Evolutionary conservation across 2,113 vertebrate species (phyloP), one percentile per base, ranked within the genome.

Genomic region (Scytalopus superciliaris): DNA sequence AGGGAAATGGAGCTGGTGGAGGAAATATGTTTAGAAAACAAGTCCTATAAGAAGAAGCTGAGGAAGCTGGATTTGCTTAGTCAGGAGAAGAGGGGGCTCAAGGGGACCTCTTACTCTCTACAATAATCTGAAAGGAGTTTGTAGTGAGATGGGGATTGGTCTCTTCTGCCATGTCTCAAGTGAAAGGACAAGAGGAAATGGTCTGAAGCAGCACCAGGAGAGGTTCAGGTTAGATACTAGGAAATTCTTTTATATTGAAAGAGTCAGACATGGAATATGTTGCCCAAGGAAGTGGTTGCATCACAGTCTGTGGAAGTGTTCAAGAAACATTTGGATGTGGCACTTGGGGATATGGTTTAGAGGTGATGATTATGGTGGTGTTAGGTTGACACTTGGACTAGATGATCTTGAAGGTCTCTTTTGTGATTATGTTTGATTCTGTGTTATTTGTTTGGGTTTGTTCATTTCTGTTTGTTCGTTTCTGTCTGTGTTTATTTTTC

Each of bases 271-370:
- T 25, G 7, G 7, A 63, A 18, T 49, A 56, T 35, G 8, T 30
- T 27, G 7, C 10, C 13, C 3, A 30, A 56, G 12, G 49, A 50
- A 10, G 24, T 50, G 13, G 49, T 40, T 5, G 19, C 25, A 16
- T n/a, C 56, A 30, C 10, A 0, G 0, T 63, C n/a, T 40, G 30
- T n/a, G 14, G 30, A 55, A 47, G 3, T n/a, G 19, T 35, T 25
- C 19, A n/a, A 47, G 23, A 62, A 40, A 45, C 44, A 63, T 47
- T 15, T 70, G 47, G 7, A 25, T 40, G 7, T 19, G n/a, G 16
- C 28, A 16, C 6, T 6, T 55, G 39, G 9, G 9, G 8, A n/a
- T 39, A 6, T 62, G 30, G 7, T 70, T 70, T 50, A 55, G 30
- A 12, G 13, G 55, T 18, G 1, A 50, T 50, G 24, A 18, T 40